Base-by-base conservation (phyloP, 2,113 vertebrate species). In the Callithrix jacchus region DNA sequence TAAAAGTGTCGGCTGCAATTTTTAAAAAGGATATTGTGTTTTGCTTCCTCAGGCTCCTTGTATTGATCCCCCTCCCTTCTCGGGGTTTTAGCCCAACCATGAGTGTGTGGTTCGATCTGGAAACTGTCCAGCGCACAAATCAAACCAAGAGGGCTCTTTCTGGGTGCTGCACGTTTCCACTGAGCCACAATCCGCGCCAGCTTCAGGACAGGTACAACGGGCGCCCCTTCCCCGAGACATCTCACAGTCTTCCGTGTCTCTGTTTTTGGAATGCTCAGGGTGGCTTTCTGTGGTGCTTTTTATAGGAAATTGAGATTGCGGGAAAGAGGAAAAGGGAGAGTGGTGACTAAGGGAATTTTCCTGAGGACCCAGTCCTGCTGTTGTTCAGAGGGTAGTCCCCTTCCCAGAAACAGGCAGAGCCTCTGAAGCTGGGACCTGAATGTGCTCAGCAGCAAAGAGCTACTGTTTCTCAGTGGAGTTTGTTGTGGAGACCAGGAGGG, bases 41-140 rank as follows among this genome's bases (percentile, higher is more conserved):
- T 70, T 86, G 77, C 56, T 97, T 80, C 86, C 64, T 86, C 40
- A 54, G 8, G 14, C 11, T 68, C 30, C 84, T 45, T 58, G 76
- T 25, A 66, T 68, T 42, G 58, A 35, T 23, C 40, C 23, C 54
- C 8, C 88, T 66, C 32, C 49, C n/a, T 84, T 83, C 70, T 54
- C 30, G 1, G 80, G 35, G 13, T 54, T 88, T 82, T 40, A 45
- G 45, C 52, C 54, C 71, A 30, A 14, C 16, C 11, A 21, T 9
- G 40, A 5, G 0, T 2, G 3, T n/a, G 66, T 14, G 40, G 37
- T 35, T 73, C 21, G 6, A 40, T 49, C 84, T 81, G 54, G 66
- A 23, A 52, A 45, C 42, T 23, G 71, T 66, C 25, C n/a, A 45
- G 54, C 40, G 4, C 5, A 0, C 2, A 23, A 6, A 21, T 37